phyloP scores from a whole-genome alignment of 2,888 invertebrate genomes.

The Drosophila atripex region DNA sequence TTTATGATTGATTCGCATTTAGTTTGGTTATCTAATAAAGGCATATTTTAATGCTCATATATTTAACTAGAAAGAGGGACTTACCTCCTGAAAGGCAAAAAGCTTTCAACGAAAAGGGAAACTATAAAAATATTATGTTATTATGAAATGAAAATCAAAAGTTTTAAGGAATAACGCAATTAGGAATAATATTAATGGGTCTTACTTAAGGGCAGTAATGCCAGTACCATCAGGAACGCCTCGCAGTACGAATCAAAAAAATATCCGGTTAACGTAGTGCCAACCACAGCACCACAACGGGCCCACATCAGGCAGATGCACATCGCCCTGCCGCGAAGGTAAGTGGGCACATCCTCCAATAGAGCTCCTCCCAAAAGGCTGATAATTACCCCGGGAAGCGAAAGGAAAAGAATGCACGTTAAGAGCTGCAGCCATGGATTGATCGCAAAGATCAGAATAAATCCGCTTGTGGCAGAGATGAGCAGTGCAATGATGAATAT shows the following conservation, averaged over 20 bases:
- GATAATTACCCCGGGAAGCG: constrained; percentile 55
- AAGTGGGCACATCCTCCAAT: constrained; percentile 60
- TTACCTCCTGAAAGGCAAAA: constrained; percentile 23
- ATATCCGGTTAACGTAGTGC: constrained; percentile 48
- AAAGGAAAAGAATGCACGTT: constrained; percentile 47
- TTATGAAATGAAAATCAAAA: neutral
- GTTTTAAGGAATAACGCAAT: no score
- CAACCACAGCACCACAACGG: constrained; percentile 60
- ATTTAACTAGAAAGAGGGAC: no score
- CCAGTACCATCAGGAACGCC: constrained; percentile 42
- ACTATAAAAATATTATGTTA: constrained; percentile 1
- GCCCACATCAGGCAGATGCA: constrained; percentile 62
- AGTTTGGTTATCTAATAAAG: no score
- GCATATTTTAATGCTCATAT: no score
- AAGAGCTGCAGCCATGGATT: constrained; percentile 33
- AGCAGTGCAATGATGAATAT: constrained; percentile 51
- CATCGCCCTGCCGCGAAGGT: constrained; percentile 58
- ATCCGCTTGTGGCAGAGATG: constrained; percentile 45
- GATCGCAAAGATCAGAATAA: constrained; percentile 43
- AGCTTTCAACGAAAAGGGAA: constrained; percentile 28
- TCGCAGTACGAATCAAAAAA: constrained; percentile 49
- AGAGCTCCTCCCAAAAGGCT: constrained; percentile 62
- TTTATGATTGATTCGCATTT: no score
- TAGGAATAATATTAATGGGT: no score
- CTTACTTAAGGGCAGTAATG: constrained; percentile 57